Conservation (phyloP, 2,113 vertebrate genomes). For the Cynocephalus volans region DNA sequence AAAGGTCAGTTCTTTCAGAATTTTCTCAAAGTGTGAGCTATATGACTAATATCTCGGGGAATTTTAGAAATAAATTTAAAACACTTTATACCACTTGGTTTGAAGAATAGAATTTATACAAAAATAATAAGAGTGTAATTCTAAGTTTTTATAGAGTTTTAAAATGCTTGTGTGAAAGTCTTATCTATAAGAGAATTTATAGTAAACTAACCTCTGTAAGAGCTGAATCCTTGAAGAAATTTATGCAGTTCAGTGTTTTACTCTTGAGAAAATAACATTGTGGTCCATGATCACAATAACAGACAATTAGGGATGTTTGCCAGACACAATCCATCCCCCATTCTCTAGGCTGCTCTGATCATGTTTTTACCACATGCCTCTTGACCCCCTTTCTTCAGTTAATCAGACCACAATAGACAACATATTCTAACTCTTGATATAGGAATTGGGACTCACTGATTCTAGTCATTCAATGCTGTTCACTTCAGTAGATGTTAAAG, state of each 20-base stretch:
- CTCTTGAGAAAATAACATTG: not conserved
- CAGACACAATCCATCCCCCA: not conserved
- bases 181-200: not conserved
- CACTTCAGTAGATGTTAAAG: not conserved
- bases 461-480: not conserved
- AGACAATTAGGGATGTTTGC: not conserved
- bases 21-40: conserved; percentile 7
- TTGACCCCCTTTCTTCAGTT: not conserved
- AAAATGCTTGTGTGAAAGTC: not conserved
- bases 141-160: not conserved
- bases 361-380: not conserved
- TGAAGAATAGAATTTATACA: not conserved
- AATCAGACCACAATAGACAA: not conserved
- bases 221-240: not conserved
- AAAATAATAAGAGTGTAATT: not conserved
- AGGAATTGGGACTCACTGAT: not conserved
- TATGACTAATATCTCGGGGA: not conserved
- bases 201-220: not conserved
- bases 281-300: not conserved
- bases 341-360: not conserved
- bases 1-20: not conserved
- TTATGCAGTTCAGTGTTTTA: not conserved
- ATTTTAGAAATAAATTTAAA: conserved; percentile 10
- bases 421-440: not conserved
- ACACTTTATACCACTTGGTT: not conserved